phyloP scores from a whole-genome alignment of 2,888 invertebrate genomes.

The Osedax fenrisi region DNA sequence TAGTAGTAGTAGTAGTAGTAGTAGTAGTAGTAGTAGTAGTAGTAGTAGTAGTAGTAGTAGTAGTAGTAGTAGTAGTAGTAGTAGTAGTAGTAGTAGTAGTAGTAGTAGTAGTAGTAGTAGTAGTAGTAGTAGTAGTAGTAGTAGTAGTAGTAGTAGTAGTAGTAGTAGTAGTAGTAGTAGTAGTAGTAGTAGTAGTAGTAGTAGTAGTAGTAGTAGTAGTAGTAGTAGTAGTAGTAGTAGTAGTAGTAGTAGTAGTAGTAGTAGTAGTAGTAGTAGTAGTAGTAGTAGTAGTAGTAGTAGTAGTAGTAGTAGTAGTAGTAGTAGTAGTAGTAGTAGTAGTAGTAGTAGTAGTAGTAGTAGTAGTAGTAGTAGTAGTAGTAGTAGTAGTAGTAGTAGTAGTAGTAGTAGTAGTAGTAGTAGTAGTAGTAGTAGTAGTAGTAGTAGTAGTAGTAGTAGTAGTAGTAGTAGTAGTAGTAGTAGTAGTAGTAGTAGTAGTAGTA shows the following conservation, averaged over 20 bases:
- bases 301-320: neutral
- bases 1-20: neutral
- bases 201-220: neutral
- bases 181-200: neutral
- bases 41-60: neutral
- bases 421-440: neutral
- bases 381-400: neutral
- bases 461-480: neutral
- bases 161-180: neutral
- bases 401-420: neutral
- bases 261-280: neutral
- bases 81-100: neutral
- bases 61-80: neutral
- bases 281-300: neutral
- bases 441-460: neutral
- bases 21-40: neutral
- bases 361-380: neutral
- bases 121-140: neutral
- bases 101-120: neutral
- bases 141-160: neutral
- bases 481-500: neutral
- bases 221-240: neutral
- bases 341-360: neutral
- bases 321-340: neutral
- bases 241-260: neutral